phyloP scores from a whole-genome alignment of 2,888 invertebrate species.

The Cecidostiba fungosa region DNA sequence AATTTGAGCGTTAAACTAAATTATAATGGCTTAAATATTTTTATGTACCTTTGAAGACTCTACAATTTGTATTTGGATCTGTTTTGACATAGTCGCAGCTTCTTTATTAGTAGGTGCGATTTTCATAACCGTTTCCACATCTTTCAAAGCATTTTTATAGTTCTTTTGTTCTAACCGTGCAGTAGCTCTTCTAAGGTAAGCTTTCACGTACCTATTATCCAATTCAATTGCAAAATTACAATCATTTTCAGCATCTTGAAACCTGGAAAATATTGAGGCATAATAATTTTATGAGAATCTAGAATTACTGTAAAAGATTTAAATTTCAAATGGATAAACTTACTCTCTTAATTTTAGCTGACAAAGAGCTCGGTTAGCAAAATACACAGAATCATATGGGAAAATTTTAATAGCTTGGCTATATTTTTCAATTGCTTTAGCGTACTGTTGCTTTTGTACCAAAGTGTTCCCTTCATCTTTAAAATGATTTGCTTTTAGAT shows the following conservation, averaged over 20 bases:
- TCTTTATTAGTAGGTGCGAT: conserved; percentile 90
- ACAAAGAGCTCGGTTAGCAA: conserved; percentile 94
- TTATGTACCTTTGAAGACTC: conserved; percentile 63
- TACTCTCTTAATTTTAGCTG: conserved; percentile 91
- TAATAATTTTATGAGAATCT: conserved; percentile 4
- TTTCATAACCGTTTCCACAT: conserved; percentile 86
- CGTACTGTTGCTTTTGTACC: conserved; percentile 90
- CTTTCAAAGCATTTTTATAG: conserved; percentile 86
- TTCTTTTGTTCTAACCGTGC: conserved; percentile 88
- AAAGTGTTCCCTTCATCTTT: conserved; percentile 92
- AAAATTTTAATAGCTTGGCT: conserved; percentile 92
- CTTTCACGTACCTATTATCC: conserved; percentile 91
- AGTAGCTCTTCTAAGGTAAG: conserved; percentile 90
- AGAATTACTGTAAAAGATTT: conserved; percentile 8
- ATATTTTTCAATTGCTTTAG: conserved; percentile 93
- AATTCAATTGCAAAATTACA: conserved; percentile 90
- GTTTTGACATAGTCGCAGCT: conserved; percentile 84
- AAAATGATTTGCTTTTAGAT: conserved; percentile 85
- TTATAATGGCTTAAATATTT: not conserved
- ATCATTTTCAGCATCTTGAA: conserved; percentile 88
- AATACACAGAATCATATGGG: conserved; percentile 89
- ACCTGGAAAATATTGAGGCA: conserved; percentile 79
- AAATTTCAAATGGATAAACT: conserved; percentile 72
- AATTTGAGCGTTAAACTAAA: not conserved
- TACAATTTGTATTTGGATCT: conserved; percentile 82